Evolutionary conservation across 2,113 vertebrate genomes (phyloP).

Genomic region (Ailuropoda melanoleuca): DNA sequence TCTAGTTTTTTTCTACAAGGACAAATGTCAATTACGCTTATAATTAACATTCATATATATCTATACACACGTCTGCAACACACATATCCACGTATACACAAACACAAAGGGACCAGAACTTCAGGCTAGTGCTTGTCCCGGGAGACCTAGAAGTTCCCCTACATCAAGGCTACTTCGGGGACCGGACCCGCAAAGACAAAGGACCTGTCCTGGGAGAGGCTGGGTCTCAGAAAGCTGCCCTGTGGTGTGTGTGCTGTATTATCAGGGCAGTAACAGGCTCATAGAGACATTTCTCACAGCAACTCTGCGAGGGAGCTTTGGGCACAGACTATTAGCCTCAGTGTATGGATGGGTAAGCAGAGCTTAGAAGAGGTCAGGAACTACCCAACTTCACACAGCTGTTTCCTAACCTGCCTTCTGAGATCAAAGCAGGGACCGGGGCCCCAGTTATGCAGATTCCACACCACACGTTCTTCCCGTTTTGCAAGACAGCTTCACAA

Average conservation of each 20-base stretch:
- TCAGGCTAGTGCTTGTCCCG: not conserved
- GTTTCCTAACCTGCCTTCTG: not conserved
- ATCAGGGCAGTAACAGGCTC: not conserved
- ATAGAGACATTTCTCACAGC: not conserved
- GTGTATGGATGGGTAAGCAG: not conserved
- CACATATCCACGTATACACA: too few relatives aligned
- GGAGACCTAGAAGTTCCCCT: not conserved
- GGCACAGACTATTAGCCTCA: fast-evolving
- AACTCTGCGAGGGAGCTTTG: fast-evolving
- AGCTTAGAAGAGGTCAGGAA: not conserved
- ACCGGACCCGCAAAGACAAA: too few relatives aligned
- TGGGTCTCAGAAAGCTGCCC: not conserved
- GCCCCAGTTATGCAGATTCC: not conserved
- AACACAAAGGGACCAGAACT: not conserved
- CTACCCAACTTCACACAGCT: not conserved
- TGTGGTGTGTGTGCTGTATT: not conserved
- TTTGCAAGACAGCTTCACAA: not conserved
- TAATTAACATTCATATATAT: not conserved
- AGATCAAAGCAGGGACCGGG: not conserved
- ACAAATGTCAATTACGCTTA: not conserved
- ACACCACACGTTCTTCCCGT: not conserved
- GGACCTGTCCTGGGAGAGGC: not conserved
- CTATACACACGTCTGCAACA: too few relatives aligned
- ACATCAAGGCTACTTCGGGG: too few relatives aligned
- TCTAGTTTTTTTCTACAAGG: not conserved